Evolutionary conservation across 2,113 vertebrate genomes (phyloP).

Genomic region (chimpanzee (Pan troglodytes)): DNA sequence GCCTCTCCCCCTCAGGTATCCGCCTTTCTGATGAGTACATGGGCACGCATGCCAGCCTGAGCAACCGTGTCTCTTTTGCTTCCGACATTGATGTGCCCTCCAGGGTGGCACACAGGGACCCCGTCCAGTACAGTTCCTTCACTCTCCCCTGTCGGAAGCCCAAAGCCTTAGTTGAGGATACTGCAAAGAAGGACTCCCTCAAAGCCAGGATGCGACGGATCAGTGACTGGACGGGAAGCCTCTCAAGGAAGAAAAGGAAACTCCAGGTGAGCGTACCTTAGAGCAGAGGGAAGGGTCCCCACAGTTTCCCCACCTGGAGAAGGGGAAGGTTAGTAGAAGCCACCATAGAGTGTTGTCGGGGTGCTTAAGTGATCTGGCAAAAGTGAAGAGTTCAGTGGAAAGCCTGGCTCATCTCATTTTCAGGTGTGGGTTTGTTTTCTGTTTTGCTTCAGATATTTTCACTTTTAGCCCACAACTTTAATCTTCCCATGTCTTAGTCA

Average conservation of each 20-base stretch:
- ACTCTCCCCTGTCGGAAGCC: conserved; percentile 94
- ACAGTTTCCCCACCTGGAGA: fast-evolving
- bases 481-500: not conserved
- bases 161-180: conserved; percentile 82
- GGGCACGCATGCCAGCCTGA: conserved; percentile 77
- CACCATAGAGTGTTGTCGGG: fast-evolving
- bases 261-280: conserved; percentile 86
- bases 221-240: conserved; percentile 97
- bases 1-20: conserved; percentile 83
- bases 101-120: conserved; percentile 86
- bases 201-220: conserved; percentile 93
- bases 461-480: not conserved
- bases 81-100: conserved; percentile 90
- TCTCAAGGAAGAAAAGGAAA: conserved; percentile 94
- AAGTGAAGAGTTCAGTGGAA: not conserved
- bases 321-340: fast-evolving
- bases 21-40: conserved; percentile 85
- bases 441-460: not conserved
- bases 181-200: conserved; percentile 90
- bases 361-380: fast-evolving
- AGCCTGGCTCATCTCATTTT: not conserved
- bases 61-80: conserved; percentile 90
- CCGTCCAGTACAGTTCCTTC: conserved; percentile 90
- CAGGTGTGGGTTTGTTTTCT: not conserved
- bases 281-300: fast-evolving